Conservation (phyloP, 2,888 invertebrate genomes). For the Andrena trimmerana region DNA sequence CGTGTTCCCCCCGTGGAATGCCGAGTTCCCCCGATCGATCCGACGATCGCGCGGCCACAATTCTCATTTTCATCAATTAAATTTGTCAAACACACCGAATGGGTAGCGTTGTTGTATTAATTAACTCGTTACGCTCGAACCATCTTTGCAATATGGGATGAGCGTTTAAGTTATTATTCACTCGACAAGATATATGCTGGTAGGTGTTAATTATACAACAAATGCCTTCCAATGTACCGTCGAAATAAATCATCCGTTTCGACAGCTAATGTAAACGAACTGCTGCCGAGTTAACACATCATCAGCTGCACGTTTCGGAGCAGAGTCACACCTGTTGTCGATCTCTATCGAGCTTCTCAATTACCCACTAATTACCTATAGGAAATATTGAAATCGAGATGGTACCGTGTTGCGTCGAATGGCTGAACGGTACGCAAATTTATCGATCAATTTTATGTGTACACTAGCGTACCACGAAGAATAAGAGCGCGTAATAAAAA, state of each 20-base stretch:
- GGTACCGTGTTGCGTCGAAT: too few species aligned
- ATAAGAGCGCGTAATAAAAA: background rate
- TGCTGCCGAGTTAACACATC: background rate
- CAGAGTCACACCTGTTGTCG: too few species aligned
- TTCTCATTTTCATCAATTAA: background rate
- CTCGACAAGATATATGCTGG: background rate
- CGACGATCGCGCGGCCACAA: background rate
- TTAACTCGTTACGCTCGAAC: background rate
- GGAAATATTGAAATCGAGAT: too few species aligned
- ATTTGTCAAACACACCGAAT: background rate
- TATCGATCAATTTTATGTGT: background rate
- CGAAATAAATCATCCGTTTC: background rate
- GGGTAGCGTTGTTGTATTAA: background rate
- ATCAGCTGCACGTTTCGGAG: too few species aligned
- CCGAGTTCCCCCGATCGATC: constrained; percentile 14
- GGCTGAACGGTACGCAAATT: too few species aligned
- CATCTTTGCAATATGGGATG: background rate
- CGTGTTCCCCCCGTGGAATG: constrained; percentile 16
- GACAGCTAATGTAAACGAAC: background rate
- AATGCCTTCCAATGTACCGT: background rate
- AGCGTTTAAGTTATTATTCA: background rate
- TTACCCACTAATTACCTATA: too few species aligned
- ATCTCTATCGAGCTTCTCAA: too few species aligned
- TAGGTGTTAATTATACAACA: background rate
- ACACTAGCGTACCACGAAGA: background rate